Conservation (phyloP, 2,797 vertebrate genomes). For the Distichodus sexfasciatus region DNA sequence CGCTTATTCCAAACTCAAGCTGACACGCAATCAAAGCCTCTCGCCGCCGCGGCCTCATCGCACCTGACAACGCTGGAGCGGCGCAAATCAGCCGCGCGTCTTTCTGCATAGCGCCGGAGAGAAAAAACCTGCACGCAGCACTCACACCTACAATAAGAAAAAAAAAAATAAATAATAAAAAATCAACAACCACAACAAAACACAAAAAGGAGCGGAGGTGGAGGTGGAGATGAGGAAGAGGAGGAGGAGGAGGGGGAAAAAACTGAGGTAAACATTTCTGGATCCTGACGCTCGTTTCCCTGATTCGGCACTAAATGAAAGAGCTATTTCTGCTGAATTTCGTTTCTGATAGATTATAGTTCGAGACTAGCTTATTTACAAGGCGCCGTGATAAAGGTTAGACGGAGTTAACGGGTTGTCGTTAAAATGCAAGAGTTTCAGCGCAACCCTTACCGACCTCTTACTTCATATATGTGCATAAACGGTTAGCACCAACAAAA, state of each 20-base stretch:
- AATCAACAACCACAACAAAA: too few species aligned
- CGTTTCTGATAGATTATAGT: conserved; percentile 24
- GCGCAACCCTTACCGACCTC: conserved; percentile 4
- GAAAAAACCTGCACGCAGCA: conserved; percentile 29
- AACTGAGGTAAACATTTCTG: conserved; percentile 33
- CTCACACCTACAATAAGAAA: conserved; percentile 2
- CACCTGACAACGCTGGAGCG: conserved; percentile 41
- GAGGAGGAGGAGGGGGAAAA: conserved; percentile 9
- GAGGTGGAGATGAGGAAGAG: conserved; percentile 13
- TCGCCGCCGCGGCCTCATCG: conserved; percentile 30
- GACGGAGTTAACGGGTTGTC: conserved; percentile 38
- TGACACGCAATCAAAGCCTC: conserved; percentile 48
- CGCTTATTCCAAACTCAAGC: conserved; percentile 39
- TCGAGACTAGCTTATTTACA: conserved; percentile 35
- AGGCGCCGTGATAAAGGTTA: conserved; percentile 32
- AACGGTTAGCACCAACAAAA: too few species aligned
- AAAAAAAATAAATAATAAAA: neutral
- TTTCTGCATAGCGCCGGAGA: conserved; percentile 27
- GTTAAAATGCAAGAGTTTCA: conserved; percentile 26
- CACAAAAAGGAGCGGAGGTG: neutral
- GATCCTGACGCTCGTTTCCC: conserved; percentile 24
- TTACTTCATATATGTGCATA: conserved; percentile 20
- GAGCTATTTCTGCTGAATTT: conserved; percentile 29
- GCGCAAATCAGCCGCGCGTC: conserved; percentile 27
- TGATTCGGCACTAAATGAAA: conserved; percentile 41